Evolutionary conservation across 2,113 vertebrate species (phyloP).

Genomic region (Cebidichthys violaceus): DNA sequence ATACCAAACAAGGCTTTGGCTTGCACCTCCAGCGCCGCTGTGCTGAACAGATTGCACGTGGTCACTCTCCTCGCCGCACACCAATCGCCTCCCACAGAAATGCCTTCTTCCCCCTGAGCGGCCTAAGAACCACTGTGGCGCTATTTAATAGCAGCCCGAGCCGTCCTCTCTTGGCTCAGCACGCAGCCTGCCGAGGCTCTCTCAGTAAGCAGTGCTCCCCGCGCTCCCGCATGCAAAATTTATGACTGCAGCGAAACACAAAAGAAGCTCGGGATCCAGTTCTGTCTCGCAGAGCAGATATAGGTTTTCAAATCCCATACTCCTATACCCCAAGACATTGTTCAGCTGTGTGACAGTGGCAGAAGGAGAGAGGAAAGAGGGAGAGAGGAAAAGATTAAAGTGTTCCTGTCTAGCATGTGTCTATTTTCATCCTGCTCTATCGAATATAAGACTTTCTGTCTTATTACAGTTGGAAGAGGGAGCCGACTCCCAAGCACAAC

Average conservation of each 20-base stretch:
- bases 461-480: slow-evolving; percentile 66
- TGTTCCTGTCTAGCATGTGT: slow-evolving; percentile 71
- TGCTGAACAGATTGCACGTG: slow-evolving; percentile 62
- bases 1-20: slow-evolving; percentile 73
- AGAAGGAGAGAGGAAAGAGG: slow-evolving; percentile 51
- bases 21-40: slow-evolving; percentile 58
- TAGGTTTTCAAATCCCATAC: slow-evolving; percentile 79
- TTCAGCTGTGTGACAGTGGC: slow-evolving; percentile 68
- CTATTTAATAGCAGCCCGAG: slow-evolving; percentile 67
- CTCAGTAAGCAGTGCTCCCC: slow-evolving; percentile 53
- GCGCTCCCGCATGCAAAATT: slow-evolving; percentile 72
- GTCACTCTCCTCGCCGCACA: slow-evolving; percentile 54
- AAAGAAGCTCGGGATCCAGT: slow-evolving; percentile 67
- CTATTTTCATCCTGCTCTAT: slow-evolving; percentile 76
- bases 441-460: slow-evolving; percentile 71
- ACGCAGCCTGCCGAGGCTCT: slow-evolving; percentile 45
- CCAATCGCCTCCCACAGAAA: slow-evolving; percentile 59
- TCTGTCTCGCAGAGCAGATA: slow-evolving; percentile 75
- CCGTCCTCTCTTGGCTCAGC: slow-evolving; percentile 51
- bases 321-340: slow-evolving; percentile 69
- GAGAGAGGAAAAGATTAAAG: slow-evolving; percentile 72
- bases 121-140: slow-evolving; percentile 46
- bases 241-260: slow-evolving; percentile 74
- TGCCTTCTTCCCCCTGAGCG: slow-evolving; percentile 24
- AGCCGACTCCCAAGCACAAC: slow-evolving; percentile 55